Conservation (phyloP, 2,797 vertebrate species). For the Muscicapa comitata region DNA sequence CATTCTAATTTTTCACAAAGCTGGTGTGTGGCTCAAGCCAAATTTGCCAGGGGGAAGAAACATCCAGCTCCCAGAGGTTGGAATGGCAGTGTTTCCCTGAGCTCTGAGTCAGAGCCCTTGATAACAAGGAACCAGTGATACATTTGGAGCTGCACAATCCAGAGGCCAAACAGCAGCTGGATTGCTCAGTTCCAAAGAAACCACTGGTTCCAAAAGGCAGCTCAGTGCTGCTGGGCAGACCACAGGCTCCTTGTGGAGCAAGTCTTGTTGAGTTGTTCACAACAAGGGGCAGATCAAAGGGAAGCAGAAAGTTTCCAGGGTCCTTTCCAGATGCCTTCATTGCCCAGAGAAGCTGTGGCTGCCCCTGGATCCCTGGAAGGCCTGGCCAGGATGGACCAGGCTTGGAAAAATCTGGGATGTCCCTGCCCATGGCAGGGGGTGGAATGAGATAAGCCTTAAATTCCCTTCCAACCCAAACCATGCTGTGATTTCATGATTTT, state of each 20-base stretch:
- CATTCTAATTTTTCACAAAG: background rate
- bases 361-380: background rate
- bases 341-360: background rate
- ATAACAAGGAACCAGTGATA: background rate
- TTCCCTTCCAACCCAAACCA: background rate
- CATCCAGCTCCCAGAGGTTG: background rate
- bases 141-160: background rate
- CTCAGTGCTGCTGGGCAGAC: background rate
- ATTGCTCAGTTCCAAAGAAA: background rate
- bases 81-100: background rate
- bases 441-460: background rate
- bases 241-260: background rate
- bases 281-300: background rate
- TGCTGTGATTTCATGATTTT: background rate
- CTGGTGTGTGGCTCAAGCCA: background rate
- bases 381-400: fast-evolving
- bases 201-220: background rate
- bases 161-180: background rate
- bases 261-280: background rate
- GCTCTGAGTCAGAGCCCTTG: slow-evolving; percentile 26
- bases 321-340: background rate
- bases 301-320: background rate
- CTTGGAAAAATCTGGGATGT: background rate
- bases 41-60: background rate
- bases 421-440: background rate